Conservation (phyloP, 2,113 vertebrate species). For the Halichoerus grypus region DNA sequence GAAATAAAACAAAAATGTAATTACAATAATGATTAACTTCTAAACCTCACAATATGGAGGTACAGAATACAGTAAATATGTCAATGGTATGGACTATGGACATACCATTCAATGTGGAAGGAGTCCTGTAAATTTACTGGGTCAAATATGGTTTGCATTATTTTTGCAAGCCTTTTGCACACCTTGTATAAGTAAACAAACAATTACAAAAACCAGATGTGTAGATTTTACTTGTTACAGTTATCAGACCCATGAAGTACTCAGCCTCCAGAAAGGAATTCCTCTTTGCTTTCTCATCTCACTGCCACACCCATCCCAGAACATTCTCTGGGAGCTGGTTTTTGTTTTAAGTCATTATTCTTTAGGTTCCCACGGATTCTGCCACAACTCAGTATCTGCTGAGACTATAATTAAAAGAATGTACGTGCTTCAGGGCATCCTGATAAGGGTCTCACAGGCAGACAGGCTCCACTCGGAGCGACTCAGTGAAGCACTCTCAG, state of each 20-base stretch:
- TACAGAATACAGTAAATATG: not conserved
- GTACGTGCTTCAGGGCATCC: not conserved
- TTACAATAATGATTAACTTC: conserved; percentile 38
- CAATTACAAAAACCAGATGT: not conserved
- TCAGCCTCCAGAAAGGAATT: not conserved
- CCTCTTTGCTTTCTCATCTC: not conserved
- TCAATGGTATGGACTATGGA: not conserved
- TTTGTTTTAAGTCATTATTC: not conserved
- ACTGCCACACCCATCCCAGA: not conserved
- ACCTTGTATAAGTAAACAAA: not conserved
- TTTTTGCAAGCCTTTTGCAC: not conserved
- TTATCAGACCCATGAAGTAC: not conserved
- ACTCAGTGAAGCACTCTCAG: not conserved
- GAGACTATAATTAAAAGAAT: not conserved
- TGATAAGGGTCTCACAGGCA: not conserved
- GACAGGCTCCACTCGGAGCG: not conserved
- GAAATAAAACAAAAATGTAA: conserved; percentile 33
- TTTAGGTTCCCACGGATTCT: conserved; percentile 19
- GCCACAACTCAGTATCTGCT: not conserved
- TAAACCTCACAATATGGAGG: not conserved
- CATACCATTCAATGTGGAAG: no score
- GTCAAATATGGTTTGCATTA: not conserved
- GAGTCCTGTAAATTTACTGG: not conserved
- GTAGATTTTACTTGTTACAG: not conserved
- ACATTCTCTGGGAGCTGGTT: not conserved